Percentiles rank a stretch among this genome's conserved stretches.
Evolutionary conservation across 2,888 invertebrate species (phyloP).

Genomic region (Liposcelis brunnea): DNA sequence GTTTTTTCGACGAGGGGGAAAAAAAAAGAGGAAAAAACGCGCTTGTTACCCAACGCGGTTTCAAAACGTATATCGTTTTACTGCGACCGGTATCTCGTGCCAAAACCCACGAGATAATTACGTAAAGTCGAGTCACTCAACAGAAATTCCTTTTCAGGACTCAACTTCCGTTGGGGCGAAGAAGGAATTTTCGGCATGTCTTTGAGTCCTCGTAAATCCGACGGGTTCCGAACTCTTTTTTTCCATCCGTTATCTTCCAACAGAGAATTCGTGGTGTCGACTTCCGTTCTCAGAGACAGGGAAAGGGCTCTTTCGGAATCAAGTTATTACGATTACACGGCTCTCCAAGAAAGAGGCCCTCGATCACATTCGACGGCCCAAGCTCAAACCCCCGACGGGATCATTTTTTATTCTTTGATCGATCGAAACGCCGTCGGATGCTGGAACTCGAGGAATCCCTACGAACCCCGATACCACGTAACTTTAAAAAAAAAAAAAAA

Average conservation of each 20-base stretch:
- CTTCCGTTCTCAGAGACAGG: constrained; percentile 50
- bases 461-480: constrained; percentile 31
- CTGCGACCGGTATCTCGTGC: no score
- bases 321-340: constrained; percentile 39
- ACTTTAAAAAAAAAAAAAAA: not conserved
- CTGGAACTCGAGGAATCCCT: constrained; percentile 53
- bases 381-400: constrained; percentile 54
- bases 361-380: constrained; percentile 39
- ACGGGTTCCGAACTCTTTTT: constrained; percentile 53
- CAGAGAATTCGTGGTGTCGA: constrained; percentile 63
- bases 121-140: no score
- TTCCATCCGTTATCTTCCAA: constrained; percentile 66
- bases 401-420: constrained; percentile 59
- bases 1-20: no score
- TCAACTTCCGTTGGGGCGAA: constrained; percentile 72
- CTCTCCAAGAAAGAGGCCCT: constrained; percentile 26
- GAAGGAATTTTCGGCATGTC: constrained; percentile 70
- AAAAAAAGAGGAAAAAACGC: no score
- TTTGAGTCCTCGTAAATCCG: constrained; percentile 43
- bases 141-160: constrained; percentile 33
- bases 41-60: no score
- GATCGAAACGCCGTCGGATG: constrained; percentile 71
- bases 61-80: no score
- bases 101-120: no score
- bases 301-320: constrained; percentile 32